These are phyloP conservation scores for Amia ocellicauda DNA, from an alignment of 2,113 vertebrate species.

Conservation along the genomic window DNA sequence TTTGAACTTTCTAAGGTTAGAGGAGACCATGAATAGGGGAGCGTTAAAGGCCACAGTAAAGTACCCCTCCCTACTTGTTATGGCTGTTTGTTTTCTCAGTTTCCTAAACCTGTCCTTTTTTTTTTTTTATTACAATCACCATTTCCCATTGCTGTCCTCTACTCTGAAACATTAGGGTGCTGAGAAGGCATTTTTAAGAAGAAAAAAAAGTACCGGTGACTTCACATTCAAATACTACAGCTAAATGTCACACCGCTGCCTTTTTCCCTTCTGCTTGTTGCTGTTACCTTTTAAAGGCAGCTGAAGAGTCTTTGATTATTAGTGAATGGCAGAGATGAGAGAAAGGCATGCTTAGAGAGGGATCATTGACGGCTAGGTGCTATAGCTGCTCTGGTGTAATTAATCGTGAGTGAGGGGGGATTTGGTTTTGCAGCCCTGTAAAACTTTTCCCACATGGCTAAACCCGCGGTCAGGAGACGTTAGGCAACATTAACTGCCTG, in stretches of 20 bases:
- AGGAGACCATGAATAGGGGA: background rate
- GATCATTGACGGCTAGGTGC: slow-evolving; percentile 71
- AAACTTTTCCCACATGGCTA: slow-evolving; percentile 86
- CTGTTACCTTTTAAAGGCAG: slow-evolving; percentile 49
- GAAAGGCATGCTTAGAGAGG: slow-evolving; percentile 54
- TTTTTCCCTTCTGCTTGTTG: slow-evolving; percentile 40
- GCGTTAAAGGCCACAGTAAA: background rate
- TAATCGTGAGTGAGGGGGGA: slow-evolving; percentile 81
- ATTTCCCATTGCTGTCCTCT: background rate
- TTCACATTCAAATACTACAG: slow-evolving; percentile 42
- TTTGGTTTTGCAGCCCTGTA: slow-evolving; percentile 72
- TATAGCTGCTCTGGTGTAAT: slow-evolving; percentile 77
- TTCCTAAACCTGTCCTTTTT: background rate
- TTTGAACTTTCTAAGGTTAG: background rate
- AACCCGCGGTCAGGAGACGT: slow-evolving; percentile 84
- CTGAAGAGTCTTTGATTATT: slow-evolving; percentile 73
- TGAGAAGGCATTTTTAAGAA: background rate
- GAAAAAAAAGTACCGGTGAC: slow-evolving; percentile 15
- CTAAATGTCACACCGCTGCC: slow-evolving; percentile 40
- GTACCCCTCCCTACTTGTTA: background rate
- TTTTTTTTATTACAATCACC: background rate
- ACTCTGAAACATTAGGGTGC: slow-evolving; percentile 2
- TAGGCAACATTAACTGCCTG: slow-evolving; percentile 88
- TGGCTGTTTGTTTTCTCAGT: background rate
- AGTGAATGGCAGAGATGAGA: slow-evolving; percentile 67